Evolutionary conservation across 2,113 vertebrate species (phyloP).

Genomic region (Galbula dea): DNA sequence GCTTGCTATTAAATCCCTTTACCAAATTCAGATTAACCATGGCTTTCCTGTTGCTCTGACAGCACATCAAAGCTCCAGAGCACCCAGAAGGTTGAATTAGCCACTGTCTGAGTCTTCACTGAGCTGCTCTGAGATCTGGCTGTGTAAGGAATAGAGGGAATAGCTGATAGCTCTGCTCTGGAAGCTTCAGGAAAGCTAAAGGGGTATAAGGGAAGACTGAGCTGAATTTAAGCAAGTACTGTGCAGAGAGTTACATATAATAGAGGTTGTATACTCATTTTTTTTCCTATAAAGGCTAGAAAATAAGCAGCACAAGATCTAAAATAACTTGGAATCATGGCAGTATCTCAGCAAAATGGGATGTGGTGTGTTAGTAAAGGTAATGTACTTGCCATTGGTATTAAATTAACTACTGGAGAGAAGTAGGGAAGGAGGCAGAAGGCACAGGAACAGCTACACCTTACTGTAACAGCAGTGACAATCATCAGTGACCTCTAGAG

Average conservation of each 20-base stretch:
- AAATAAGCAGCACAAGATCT: not conserved
- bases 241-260: too few species aligned
- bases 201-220: not conserved
- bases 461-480: not conserved
- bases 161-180: not conserved
- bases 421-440: not conserved
- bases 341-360: not conserved
- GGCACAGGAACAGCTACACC: not conserved
- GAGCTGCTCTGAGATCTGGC: not conserved
- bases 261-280: too few species aligned
- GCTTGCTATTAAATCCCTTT: constrained; percentile 36
- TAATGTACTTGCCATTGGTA: not conserved
- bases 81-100: constrained; percentile 32
- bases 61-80: constrained; percentile 33
- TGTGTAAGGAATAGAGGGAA: constrained; percentile 20
- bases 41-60: constrained; percentile 11
- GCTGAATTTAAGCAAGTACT: not conserved
- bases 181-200: constrained; percentile 2
- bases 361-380: not conserved
- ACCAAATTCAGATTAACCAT: constrained; percentile 30
- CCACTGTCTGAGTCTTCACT: not conserved
- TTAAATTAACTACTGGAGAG: not conserved
- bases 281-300: too few species aligned
- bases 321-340: not conserved
- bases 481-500: not conserved